Percentiles rank a stretch among this genome's conserved stretches.
Evolutionary conservation across 1,140 invertebrate genomes (phyloP).

Genomic region (Drosophila elegans): DNA sequence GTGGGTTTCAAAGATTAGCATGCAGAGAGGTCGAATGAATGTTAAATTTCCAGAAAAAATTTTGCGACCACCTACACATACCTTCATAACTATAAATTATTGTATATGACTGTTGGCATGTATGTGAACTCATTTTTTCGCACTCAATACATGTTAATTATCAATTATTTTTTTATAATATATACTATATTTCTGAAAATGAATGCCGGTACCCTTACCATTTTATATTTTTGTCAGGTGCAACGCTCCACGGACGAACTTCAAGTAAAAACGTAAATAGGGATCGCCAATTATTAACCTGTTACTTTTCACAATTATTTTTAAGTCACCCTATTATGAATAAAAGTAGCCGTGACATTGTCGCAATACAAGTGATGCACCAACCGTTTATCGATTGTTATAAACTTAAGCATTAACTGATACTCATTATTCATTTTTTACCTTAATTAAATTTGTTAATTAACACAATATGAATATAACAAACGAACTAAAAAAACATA

Average conservation of each 20-base stretch:
- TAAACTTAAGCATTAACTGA: too few relatives aligned
- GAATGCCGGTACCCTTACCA: conserved; percentile 20
- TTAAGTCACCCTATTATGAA: conserved; percentile 1
- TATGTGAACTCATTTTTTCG: background rate
- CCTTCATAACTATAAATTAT: conserved; percentile 9
- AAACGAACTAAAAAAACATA: too few relatives aligned
- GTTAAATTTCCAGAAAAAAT: conserved; percentile 54
- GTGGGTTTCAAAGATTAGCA: conserved; percentile 22
- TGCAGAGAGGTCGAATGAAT: conserved; percentile 61
- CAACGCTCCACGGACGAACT: conserved; percentile 16
- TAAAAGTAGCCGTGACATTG: conserved; percentile 11
- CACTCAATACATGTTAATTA: conserved; percentile 23
- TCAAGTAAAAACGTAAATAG: conserved; percentile 37
- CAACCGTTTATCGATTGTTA: background rate
- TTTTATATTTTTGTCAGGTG: conserved; percentile 30
- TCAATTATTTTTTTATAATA: conserved; percentile 6
- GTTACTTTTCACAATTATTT: conserved; percentile 25
- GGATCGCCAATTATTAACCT: conserved; percentile 15
- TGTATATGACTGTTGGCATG: background rate
- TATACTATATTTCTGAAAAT: background rate
- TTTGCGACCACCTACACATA: conserved; percentile 22
- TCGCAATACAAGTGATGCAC: background rate
- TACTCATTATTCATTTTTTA: too few relatives aligned
- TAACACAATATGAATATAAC: too few relatives aligned
- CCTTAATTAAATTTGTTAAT: too few relatives aligned